A percentile compares a stretch with the other conserved stretches of the same genome.
Evolutionary conservation across 2,797 vertebrate species (phyloP).

Genomic region (Lutjanus argentimaculatus): DNA sequence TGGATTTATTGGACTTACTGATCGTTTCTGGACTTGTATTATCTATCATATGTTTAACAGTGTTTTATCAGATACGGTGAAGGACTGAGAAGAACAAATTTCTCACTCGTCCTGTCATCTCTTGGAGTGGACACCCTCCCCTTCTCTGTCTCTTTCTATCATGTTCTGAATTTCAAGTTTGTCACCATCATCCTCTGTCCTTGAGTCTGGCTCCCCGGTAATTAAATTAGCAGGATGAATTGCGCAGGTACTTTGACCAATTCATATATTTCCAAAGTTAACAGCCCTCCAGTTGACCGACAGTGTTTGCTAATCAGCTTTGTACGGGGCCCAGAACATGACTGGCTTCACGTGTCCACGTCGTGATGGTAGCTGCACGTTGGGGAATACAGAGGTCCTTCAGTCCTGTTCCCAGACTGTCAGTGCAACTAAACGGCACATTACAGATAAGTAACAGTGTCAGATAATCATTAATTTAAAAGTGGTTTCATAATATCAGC

Average conservation of each 20-base stretch:
- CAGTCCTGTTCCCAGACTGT: background rate
- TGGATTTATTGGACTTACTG: background rate
- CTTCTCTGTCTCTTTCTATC: slow-evolving; percentile 22
- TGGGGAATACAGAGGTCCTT: background rate
- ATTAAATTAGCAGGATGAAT: slow-evolving; percentile 58
- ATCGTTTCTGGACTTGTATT: background rate
- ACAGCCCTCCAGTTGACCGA: slow-evolving; percentile 31
- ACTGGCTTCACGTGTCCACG: background rate
- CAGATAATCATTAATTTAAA: background rate
- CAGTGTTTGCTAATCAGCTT: slow-evolving; percentile 36
- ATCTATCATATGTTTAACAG: background rate
- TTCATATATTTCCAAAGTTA: slow-evolving; percentile 50
- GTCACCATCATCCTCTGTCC: slow-evolving; percentile 48
- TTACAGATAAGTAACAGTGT: background rate
- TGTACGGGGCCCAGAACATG: background rate
- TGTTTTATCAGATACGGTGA: background rate
- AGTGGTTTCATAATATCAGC: background rate
- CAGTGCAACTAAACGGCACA: background rate
- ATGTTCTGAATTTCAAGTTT: slow-evolving; percentile 55
- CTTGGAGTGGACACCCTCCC: background rate
- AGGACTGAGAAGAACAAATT: slow-evolving; percentile 20
- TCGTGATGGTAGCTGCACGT: background rate
- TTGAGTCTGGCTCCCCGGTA: slow-evolving; percentile 43
- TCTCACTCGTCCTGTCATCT: slow-evolving; percentile 18
- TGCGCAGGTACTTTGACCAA: slow-evolving; percentile 34